Evolutionary conservation across 2,797 vertebrate species (phyloP), one percentile per base, ranked within the genome.

Genomic region (Diplodus puntazzo): DNA sequence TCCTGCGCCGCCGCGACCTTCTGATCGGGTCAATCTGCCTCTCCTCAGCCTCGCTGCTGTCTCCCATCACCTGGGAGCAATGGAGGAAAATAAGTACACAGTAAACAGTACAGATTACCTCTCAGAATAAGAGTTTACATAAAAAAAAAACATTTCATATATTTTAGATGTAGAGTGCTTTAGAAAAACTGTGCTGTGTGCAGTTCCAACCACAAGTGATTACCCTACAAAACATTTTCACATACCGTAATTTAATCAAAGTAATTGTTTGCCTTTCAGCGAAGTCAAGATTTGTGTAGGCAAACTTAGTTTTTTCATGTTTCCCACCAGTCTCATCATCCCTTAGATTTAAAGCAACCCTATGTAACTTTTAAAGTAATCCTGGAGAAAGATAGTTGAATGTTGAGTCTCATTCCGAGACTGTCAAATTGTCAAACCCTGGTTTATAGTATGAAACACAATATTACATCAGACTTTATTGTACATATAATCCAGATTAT

Each of bases 21-120:
- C 94, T 95, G 71, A 97, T 89, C 1, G 92, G 86, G 39, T 95
- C 88, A 0, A 71, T 94, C 67, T 92, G 93, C 52, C 80, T 86
- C 77, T 98, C 97, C 72, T 98, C 98, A 0, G 95, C 94, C 69
- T 97, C 97, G 1, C 98, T 99, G 92, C 97, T 99, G 91, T 99
- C 98, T 0, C 88, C 95, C 73, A 88, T 94, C 61, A 96, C 86
- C 92, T 96, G 94, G 25, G 91, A 95, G 52, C 23, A 73, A 82
- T 0, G 6, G n/a, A 0, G 27, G 3, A 50, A 52, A 17, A 1
- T 11, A 18, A 34, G 17, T 10, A 73, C n/a, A n/a, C n/a, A n/a
- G n/a, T n/a, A n/a, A 39, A 39, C 6, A 39, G 8, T 39, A 39
- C 30, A 6, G 6, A 34, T 34, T 6, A 34, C 30, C 7, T 59